Conservation (phyloP, 2,113 vertebrate genomes). For the Pseudopodoces humilis region DNA sequence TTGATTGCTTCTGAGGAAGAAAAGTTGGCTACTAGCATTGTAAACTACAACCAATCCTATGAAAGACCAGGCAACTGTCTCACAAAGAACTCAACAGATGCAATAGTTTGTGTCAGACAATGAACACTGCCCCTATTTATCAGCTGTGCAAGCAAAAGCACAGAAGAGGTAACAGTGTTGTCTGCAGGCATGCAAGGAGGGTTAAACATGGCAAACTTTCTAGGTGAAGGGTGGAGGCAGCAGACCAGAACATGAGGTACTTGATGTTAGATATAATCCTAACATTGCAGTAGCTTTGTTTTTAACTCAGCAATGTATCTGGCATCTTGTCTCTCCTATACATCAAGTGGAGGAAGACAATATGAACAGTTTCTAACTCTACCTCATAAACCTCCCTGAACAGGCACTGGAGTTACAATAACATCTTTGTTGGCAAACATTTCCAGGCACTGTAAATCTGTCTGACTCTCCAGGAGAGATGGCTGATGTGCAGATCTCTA, state of each 20-base stretch:
- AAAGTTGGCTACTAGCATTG: not conserved
- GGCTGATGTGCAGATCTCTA: conserved; percentile 55
- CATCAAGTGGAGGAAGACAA: conserved; percentile 51
- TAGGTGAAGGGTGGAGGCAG: not conserved
- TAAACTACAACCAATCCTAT: not conserved
- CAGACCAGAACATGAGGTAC: not conserved
- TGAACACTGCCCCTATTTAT: not conserved
- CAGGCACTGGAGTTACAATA: conserved; percentile 51
- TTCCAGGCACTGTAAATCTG: conserved; percentile 63
- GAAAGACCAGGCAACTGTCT: not conserved
- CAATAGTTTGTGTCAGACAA: not conserved
- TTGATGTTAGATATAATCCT: not conserved
- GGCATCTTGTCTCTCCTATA: conserved; percentile 11
- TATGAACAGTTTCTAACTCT: conserved; percentile 46
- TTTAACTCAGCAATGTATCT: not conserved
- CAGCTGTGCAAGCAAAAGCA: not conserved
- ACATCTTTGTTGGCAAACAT: conserved; percentile 68
- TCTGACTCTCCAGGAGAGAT: conserved; percentile 44
- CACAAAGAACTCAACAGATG: not conserved
- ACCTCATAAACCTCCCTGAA: conserved; percentile 59
- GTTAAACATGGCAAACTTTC: not conserved
- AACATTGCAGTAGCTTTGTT: conserved; percentile 15
- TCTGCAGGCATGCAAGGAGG: not conserved
- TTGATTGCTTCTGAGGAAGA: not conserved
- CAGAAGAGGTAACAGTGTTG: not conserved